Evolutionary conservation across 2,888 invertebrate species (phyloP), one percentile per base, ranked within the genome.

Genomic region (Drosophila ustulata): DNA sequence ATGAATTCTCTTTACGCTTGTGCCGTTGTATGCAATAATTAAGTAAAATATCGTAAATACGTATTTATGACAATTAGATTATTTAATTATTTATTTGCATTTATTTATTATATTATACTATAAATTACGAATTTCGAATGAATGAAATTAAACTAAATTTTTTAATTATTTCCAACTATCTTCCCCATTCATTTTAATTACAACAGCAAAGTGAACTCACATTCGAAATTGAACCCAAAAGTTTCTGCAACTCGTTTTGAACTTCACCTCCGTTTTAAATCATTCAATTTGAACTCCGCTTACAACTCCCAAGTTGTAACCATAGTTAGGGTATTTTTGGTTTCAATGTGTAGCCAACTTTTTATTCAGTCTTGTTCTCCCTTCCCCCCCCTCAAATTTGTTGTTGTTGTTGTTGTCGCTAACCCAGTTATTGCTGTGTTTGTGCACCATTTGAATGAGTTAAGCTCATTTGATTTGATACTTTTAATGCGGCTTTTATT

Each of bases 401-500:
- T 23, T 43, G 0, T 46, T 13, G 46, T 43, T 50, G 43, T 51
- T 18, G 46, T 11, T n/a, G 68, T 32, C 73, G 58, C 58, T 62
- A 78, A 59, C 53, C 45, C 66, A 67, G 57, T 77, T 79, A 63
- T 75, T 62, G 43, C 62, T 66, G 13, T 78, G 69, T 73, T 58
- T 77, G 61, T 69, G 78, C 62, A 52, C 62, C 75, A 71, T 77
- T 78, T 79, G 71, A 77, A 79, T 75, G 77, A 65, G 71, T 77
- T 79, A 71, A 77, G 62, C 75, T 79, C 67, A 75, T 79, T 77
- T 79, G 77, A 79, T 78, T 78, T 79, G 76, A 71, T 75, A 68
- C 76, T 66, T 77, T 79, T 71, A 78, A 78, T 79, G 71, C 45
- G 65, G 52, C 65, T 75, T 79, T 75, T 79, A 68, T 74, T 52